Base-by-base conservation (phyloP, 2,888 invertebrate genomes). In the Sinopyrophorus schimmeli region DNA sequence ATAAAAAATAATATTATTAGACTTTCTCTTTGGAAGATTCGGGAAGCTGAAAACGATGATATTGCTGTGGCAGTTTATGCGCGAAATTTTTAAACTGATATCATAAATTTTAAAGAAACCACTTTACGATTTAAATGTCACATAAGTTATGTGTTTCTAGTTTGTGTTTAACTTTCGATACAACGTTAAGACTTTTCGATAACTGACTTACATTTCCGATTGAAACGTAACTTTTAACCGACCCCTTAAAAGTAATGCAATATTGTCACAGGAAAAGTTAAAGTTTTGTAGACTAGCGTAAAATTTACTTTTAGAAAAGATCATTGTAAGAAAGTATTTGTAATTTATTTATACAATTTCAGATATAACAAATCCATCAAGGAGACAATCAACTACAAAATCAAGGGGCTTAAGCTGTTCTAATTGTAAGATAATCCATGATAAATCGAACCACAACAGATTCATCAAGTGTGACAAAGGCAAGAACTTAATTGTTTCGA, bases 391-490 rank as follows among this genome's bases (percentile, higher is more conserved):
- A 49, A 49, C 31, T 35, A 35, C 34, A 26, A 52, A 54, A 52
- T 48, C 48, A 46, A 52, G 44, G 34, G 30, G 40, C 54, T 56
- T 54, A 54, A 54, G 52, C 41, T 35, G 48, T 35, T 54, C 55
- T 55, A 55, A 55, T 54, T 54, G 54, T 47, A 48, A 58, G 63
- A 63, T 65, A 63, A 65, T 64, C 63, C 58, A 24, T 58, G 60
- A 62, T 63, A 56, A 63, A 63, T 65, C 60, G 60, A 60, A 58
- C 62, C 59, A 58, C 62, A 63, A 63, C 60, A 60, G 60, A 64
- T 64, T 64, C 64, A 62, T 64, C 64, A 63, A 58, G 57, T 57
- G 62, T 57, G 60, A 64, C 63, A 64, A 64, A 63, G 60, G 64
- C 57, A 54, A 60, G 57, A 58, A 62, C 62, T 61, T 62, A 60